These are phyloP conservation scores for Teleiodes luculella DNA, from an alignment of 2,888 invertebrate genomes.

Conservation along the genomic window DNA sequence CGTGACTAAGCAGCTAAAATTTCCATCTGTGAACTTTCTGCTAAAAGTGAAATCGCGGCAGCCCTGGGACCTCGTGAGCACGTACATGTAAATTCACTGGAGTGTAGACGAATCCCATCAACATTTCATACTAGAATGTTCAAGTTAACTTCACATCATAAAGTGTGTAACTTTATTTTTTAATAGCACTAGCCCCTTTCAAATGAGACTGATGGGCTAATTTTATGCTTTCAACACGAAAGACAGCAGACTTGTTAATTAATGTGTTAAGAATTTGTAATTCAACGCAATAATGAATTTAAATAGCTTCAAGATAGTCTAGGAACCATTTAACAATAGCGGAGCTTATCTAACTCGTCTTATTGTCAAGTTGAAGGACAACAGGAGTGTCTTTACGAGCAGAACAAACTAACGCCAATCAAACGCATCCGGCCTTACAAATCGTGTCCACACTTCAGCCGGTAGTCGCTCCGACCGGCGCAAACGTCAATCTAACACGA, in stretches of 20 bases:
- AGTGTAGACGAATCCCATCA: slow-evolving; percentile 48
- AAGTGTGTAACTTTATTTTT: not conserved
- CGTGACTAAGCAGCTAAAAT: slow-evolving; percentile 8
- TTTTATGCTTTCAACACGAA: slow-evolving; percentile 1
- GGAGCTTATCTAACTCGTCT: slow-evolving; percentile 8
- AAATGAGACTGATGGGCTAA: not conserved
- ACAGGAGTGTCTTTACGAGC: slow-evolving; percentile 35
- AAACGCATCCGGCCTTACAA: slow-evolving; percentile 62
- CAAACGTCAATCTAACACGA: slow-evolving; percentile 66
- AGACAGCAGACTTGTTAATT: not conserved
- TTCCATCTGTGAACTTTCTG: slow-evolving; percentile 2
- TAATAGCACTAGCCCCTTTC: not conserved
- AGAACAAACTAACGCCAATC: slow-evolving; percentile 66
- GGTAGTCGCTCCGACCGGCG: slow-evolving; percentile 30
- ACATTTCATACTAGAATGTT: slow-evolving; percentile 50
- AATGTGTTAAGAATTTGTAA: not conserved
- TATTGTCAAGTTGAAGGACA: slow-evolving; percentile 14
- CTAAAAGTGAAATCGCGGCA: slow-evolving; percentile 30
- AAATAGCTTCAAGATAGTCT: not conserved
- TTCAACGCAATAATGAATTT: not conserved
- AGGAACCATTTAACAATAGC: not conserved
- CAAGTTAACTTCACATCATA: slow-evolving; percentile 20
- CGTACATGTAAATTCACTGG: slow-evolving; percentile 50
- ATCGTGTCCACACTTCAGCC: slow-evolving; percentile 42
- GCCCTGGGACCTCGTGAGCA: slow-evolving; percentile 45